Evolutionary conservation across 2,888 invertebrate genomes (phyloP).

Genomic region (Mongoloraphidia duomilia): DNA sequence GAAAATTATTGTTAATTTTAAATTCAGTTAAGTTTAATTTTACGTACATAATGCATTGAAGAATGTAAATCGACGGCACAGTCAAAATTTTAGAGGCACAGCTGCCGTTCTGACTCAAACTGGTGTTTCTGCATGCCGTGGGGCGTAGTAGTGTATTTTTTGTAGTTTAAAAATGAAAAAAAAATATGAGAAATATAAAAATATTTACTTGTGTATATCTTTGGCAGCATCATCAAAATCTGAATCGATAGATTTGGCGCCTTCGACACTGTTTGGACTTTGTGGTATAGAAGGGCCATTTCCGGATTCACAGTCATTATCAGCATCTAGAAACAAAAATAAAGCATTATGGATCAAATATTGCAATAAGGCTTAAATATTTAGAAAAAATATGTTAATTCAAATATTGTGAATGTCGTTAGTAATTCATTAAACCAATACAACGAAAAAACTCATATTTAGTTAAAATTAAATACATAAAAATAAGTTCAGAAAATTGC

Average conservation of each 20-base stretch:
- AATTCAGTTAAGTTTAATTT: too few relatives aligned
- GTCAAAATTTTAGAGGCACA: too few relatives aligned
- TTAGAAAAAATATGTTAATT: background rate
- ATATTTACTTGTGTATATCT: slow-evolving; percentile 17
- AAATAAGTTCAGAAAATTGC: too few relatives aligned
- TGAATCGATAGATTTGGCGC: slow-evolving; percentile 65
- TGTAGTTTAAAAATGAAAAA: too few relatives aligned
- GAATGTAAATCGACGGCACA: too few relatives aligned
- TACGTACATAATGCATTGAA: too few relatives aligned
- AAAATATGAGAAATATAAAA: slow-evolving; percentile 6
- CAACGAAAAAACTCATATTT: background rate
- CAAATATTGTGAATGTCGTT: background rate
- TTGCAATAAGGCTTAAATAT: slow-evolving; percentile 10
- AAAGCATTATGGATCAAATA: slow-evolving; percentile 23
- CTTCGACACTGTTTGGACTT: slow-evolving; percentile 80
- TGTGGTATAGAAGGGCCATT: slow-evolving; percentile 92
- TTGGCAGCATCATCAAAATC: slow-evolving; percentile 62
- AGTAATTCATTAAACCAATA: background rate
- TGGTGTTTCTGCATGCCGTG: too few relatives aligned
- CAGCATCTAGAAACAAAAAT: slow-evolving; percentile 34
- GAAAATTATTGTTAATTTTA: too few relatives aligned
- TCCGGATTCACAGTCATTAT: slow-evolving; percentile 91
- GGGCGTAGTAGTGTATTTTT: too few relatives aligned
- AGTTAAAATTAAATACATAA: too few relatives aligned
- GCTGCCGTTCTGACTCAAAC: too few relatives aligned